Evolutionary conservation across 2,113 vertebrate genomes (phyloP).

Genomic region (Mungos mungo): DNA sequence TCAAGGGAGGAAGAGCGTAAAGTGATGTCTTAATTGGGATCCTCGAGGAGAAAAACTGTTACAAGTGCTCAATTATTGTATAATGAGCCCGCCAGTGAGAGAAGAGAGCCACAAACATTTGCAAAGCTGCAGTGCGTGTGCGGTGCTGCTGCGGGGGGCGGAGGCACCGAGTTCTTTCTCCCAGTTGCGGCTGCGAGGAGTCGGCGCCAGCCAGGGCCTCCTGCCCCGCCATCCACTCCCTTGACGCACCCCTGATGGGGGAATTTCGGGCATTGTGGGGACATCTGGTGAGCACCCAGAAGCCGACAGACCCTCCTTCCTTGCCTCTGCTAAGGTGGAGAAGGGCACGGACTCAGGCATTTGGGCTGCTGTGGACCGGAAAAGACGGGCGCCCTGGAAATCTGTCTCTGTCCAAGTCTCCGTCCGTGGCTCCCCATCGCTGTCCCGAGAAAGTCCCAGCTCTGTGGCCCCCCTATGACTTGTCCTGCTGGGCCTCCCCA

Average conservation of each 20-base stretch:
- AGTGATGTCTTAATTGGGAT: constrained; percentile 46
- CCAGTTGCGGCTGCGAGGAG: not conserved
- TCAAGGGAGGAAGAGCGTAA: not conserved
- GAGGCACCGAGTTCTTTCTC: not conserved
- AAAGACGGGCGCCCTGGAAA: not conserved
- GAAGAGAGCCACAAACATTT: not conserved
- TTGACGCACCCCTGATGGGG: rapidly evolving
- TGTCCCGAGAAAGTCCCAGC: not conserved
- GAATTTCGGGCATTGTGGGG: rapidly evolving
- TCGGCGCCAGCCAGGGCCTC: not conserved
- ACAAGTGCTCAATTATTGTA: constrained; percentile 32
- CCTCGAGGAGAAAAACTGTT: constrained; percentile 34
- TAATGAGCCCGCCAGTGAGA: not conserved
- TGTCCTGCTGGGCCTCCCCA: rapidly evolving
- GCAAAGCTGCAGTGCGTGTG: not conserved
- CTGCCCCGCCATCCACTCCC: no score
- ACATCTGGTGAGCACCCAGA: not conserved
- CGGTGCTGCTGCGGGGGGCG: rapidly evolving
- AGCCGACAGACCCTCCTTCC: not conserved
- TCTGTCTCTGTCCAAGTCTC: no score
- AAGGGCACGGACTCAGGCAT: rapidly evolving
- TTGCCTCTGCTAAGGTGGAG: no score
- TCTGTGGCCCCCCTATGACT: rapidly evolving
- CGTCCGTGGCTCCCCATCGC: rapidly evolving
- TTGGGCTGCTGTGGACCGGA: no score